A percentile compares a stretch with the other conserved stretches of the same genome.
Conservation (phyloP, 2,888 invertebrate species). For the Zaprionus lineosus region DNA sequence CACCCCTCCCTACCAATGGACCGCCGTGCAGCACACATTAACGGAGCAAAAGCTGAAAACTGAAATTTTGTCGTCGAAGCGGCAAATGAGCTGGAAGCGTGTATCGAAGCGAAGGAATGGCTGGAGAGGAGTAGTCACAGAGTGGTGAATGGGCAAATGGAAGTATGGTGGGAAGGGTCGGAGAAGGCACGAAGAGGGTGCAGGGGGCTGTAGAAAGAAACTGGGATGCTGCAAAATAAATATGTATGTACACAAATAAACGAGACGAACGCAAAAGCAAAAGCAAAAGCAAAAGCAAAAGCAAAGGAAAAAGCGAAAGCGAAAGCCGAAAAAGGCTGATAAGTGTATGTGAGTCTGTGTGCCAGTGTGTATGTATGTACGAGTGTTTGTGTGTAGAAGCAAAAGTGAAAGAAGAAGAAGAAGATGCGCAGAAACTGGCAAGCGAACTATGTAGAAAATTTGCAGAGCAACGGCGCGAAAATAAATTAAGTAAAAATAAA, state of each 20-base stretch:
- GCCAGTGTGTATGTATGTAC: constrained; percentile 10
- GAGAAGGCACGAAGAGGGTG: not conserved
- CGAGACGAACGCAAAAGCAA: constrained; percentile 47
- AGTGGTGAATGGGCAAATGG: no score
- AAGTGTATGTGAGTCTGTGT: constrained; percentile 18
- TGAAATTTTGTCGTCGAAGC: constrained; percentile 76
- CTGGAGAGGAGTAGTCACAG: no score
- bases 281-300: no score
- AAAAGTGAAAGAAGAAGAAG: not conserved
- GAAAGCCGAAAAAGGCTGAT: constrained; percentile 43
- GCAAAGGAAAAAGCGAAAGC: constrained; percentile 41
- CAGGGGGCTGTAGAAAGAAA: not conserved
- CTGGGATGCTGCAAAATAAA: constrained; percentile 65
- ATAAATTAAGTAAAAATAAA: constrained; percentile 80
- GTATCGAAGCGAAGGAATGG: constrained; percentile 42
- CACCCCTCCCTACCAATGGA: not conserved
- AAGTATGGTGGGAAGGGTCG: not conserved
- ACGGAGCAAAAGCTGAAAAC: constrained; percentile 58
- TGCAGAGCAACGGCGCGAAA: constrained; percentile 72
- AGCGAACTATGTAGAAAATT: constrained; percentile 49
- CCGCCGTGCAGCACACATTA: constrained; percentile 48
- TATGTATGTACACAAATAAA: constrained; percentile 65
- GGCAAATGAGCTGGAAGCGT: constrained; percentile 75
- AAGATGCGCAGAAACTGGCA: constrained; percentile 42
- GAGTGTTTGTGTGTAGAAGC: not conserved